Evolutionary conservation across 2,888 invertebrate genomes (phyloP).

Genomic region (Phasia obesa): DNA sequence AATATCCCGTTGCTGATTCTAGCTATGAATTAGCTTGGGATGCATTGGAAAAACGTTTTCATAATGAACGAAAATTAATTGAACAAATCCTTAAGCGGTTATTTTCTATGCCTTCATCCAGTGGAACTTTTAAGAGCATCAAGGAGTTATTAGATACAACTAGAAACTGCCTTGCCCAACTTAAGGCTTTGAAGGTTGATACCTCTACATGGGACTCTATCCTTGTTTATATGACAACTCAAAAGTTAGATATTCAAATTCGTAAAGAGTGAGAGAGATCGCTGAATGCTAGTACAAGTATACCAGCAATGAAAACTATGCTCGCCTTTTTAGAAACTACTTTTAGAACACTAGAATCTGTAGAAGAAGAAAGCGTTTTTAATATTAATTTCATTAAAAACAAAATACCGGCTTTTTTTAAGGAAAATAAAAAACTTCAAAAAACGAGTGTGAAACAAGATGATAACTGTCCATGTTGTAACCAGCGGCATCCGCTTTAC

Average conservation of each 20-base stretch:
- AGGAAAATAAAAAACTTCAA: background rate
- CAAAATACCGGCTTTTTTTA: background rate
- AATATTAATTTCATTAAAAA: background rate
- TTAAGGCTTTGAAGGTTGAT: too few species aligned
- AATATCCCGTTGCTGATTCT: too few species aligned
- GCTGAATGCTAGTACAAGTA: background rate
- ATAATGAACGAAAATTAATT: too few species aligned
- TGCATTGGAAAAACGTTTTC: too few species aligned
- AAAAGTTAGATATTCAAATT: too few species aligned
- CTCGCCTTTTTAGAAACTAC: background rate
- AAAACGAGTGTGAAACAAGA: background rate
- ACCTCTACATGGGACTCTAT: too few species aligned
- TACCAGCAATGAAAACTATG: background rate
- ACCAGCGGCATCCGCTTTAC: slow-evolving; percentile 18
- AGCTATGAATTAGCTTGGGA: slow-evolving; percentile 38
- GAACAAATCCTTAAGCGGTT: too few species aligned
- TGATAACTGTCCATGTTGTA: slow-evolving; percentile 6
- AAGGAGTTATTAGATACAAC: slow-evolving; percentile 29
- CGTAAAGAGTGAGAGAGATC: slow-evolving; percentile 30
- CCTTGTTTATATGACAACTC: too few species aligned
- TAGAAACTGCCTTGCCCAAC: background rate
- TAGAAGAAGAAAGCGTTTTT: background rate
- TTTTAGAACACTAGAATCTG: background rate
- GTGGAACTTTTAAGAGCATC: too few species aligned
- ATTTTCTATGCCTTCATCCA: too few species aligned